A percentile compares a stretch with the other conserved stretches of the same genome.
Evolutionary conservation across 2,113 vertebrate species (phyloP).

Genomic region (Spizaetus ornatus): DNA sequence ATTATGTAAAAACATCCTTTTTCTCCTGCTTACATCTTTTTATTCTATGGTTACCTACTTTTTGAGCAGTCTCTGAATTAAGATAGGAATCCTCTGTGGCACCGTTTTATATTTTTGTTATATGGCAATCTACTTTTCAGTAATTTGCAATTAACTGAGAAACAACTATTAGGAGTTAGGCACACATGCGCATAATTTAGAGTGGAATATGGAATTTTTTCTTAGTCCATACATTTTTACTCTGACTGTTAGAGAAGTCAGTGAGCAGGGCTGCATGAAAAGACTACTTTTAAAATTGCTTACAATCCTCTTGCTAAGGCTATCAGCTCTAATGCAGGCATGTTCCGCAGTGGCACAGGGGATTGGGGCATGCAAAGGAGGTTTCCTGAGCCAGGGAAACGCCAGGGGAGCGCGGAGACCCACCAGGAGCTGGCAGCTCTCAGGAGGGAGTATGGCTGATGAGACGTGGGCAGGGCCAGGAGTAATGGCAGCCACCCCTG

Average conservation of each 20-base stretch:
- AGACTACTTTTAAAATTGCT: background rate
- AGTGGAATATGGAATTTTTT: background rate
- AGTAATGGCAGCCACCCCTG: too few relatives aligned
- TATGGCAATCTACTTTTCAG: background rate
- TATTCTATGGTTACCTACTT: background rate
- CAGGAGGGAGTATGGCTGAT: too few relatives aligned
- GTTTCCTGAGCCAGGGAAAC: too few relatives aligned
- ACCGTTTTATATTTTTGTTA: background rate
- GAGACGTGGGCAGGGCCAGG: too few relatives aligned
- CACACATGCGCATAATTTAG: background rate
- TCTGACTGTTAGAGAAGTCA: background rate
- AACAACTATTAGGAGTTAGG: background rate
- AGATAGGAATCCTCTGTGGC: background rate
- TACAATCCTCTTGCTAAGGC: background rate
- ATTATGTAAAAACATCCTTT: background rate
- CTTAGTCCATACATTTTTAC: background rate
- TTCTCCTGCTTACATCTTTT: background rate
- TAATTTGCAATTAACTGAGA: background rate
- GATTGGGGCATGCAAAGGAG: too few relatives aligned
- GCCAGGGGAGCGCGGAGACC: too few relatives aligned
- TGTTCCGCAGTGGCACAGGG: too few relatives aligned
- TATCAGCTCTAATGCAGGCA: too few relatives aligned
- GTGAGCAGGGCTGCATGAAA: background rate
- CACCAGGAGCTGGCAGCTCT: too few relatives aligned
- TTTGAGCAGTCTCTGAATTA: background rate